Conservation (phyloP, 2,113 vertebrate genomes). For the Typhlomys cinereus region DNA sequence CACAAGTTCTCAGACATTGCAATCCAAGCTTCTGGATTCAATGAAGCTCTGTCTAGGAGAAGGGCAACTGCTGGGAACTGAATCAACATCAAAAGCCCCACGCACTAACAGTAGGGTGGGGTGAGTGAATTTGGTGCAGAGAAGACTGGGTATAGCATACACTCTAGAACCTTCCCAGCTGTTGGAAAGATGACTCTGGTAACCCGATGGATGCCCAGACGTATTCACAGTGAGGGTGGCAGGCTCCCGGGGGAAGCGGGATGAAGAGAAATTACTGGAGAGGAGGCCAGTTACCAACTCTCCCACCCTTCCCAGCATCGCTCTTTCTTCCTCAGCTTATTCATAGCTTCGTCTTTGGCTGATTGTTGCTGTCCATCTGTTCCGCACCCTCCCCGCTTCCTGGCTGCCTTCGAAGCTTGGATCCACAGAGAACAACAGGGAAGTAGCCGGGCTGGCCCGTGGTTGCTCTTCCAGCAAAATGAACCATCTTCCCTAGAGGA, state of each 20-base stretch:
- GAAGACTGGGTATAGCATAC: neutral
- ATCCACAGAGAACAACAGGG: neutral
- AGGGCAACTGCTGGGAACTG: neutral
- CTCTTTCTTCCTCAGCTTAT: neutral
- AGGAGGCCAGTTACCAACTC: neutral
- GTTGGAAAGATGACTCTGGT: neutral
- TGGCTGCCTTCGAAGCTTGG: neutral
- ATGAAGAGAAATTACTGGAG: neutral
- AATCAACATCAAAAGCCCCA: neutral
- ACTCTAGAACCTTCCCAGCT: neutral
- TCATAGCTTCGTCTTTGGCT: neutral
- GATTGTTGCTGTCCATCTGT: neutral
- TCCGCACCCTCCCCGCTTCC: too few species aligned
- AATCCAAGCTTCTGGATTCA: neutral
- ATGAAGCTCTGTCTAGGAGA: too few species aligned
- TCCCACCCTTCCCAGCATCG: neutral
- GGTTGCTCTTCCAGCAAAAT: too few species aligned
- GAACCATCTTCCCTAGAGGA: neutral
- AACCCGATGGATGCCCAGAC: neutral
- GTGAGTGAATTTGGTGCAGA: too few species aligned
- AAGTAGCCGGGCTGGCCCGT: neutral
- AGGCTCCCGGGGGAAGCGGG: neutral
- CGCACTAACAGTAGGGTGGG: neutral
- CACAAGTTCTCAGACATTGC: neutral
- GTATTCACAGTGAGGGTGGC: neutral